These are phyloP conservation scores for Atopsyche davidsoni DNA, from an alignment of 1,140 invertebrate species.

Conservation along the genomic window DNA sequence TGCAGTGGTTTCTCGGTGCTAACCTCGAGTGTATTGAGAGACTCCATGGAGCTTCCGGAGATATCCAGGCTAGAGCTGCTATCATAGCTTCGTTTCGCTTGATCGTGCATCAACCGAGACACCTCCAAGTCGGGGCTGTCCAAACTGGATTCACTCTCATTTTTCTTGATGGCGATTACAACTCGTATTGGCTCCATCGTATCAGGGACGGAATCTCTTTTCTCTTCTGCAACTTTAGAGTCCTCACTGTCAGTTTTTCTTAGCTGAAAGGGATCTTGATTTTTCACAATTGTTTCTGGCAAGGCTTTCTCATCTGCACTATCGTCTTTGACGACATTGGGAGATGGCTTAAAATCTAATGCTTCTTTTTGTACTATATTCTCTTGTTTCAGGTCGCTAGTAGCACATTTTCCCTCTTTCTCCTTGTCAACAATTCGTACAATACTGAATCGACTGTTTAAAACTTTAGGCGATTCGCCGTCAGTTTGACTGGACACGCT, in stretches of 20 bases:
- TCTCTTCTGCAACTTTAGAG: not conserved
- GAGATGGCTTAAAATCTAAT: too few relatives aligned
- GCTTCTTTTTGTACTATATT: not conserved
- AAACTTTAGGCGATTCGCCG: conserved; percentile 23
- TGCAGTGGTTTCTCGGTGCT: conserved; percentile 5
- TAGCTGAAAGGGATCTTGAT: too few relatives aligned
- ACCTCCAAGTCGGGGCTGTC: conserved; percentile 48
- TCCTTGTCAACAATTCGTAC: conserved; percentile 39
- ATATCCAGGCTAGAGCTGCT: conserved; percentile 46
- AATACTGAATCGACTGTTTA: conserved; percentile 40
- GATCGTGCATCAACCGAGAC: conserved; percentile 40
- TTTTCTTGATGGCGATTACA: conserved; percentile 41
- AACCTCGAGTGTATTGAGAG: conserved; percentile 35
- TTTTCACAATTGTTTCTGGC: not conserved
- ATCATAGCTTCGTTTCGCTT: conserved; percentile 38
- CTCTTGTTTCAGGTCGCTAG: not conserved
- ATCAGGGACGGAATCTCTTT: not conserved
- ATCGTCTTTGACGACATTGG: too few relatives aligned
- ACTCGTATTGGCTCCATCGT: not conserved
- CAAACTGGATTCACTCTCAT: conserved; percentile 46
- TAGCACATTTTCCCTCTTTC: conserved; percentile 32
- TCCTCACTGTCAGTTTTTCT: not conserved
- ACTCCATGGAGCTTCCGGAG: conserved; percentile 46
- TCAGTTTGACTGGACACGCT: conserved; percentile 11
- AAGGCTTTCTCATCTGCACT: not conserved